Percentiles rank a stretch among this genome's conserved stretches.
Conservation (phyloP, 2,113 vertebrate species). For the Geothlypis trichas region DNA sequence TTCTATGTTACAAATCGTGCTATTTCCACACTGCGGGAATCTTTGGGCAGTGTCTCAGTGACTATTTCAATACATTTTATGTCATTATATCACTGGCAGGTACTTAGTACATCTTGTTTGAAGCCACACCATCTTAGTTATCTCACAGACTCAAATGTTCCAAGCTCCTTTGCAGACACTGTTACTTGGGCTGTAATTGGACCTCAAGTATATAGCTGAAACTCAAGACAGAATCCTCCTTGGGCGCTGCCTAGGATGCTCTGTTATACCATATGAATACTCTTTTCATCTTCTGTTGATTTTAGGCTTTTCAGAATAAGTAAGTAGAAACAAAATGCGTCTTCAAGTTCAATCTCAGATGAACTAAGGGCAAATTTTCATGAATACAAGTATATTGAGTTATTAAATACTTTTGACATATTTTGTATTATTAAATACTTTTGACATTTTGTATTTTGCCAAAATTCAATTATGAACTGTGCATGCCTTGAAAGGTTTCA, state of each 20-base stretch:
- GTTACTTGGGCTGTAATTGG: neutral
- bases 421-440: neutral
- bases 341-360: neutral
- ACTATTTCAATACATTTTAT: neutral
- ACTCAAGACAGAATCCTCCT: neutral
- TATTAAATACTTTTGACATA: neutral
- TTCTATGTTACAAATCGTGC: neutral
- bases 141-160: neutral
- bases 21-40: neutral
- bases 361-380: neutral
- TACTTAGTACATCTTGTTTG: neutral
- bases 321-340: neutral
- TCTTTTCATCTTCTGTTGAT: neutral
- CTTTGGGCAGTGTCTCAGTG: neutral
- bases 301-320: neutral
- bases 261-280: neutral
- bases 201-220: neutral
- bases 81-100: neutral
- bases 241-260: neutral
- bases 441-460: neutral
- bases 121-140: neutral
- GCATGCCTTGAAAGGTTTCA: neutral
- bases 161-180: neutral
- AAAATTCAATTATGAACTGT: neutral
- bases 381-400: neutral